Evolutionary conservation across 2,113 vertebrate species (phyloP).

Genomic region (Melanerpes formicivorus): DNA sequence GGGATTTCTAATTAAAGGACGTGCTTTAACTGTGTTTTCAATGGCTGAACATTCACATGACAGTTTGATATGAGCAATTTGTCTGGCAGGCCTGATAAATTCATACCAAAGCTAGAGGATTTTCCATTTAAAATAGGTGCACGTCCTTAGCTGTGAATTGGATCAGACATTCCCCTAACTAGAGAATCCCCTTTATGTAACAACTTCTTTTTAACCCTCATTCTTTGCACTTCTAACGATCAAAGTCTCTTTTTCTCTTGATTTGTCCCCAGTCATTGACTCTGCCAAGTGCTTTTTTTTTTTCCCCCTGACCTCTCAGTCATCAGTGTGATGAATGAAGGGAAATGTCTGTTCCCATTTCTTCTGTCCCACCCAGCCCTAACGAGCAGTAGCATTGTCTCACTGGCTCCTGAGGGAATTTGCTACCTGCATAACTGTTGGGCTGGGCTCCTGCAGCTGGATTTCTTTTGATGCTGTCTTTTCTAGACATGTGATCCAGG

Average conservation of each 20-base stretch:
- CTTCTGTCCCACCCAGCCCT: conserved; percentile 58
- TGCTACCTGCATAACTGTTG: conserved; percentile 23
- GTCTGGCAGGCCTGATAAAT: conserved; percentile 48
- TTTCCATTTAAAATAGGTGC: conserved; percentile 53
- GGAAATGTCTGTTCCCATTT: conserved; percentile 56
- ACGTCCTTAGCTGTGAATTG: conserved; percentile 4
- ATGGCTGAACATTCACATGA: conserved; percentile 49
- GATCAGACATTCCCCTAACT: conserved; percentile 30
- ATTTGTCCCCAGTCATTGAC: conserved; percentile 34
- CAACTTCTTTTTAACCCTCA: conserved; percentile 25
- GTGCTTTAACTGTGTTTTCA: conserved; percentile 53
- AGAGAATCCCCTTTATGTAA: conserved; percentile 48
- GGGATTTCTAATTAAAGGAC: conserved; percentile 49
- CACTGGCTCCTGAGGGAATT: conserved; percentile 29
- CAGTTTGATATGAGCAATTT: conserved; percentile 66
- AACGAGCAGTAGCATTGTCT: conserved; percentile 59
- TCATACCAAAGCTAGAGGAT: conserved; percentile 67
- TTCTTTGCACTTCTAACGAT: conserved; percentile 27
- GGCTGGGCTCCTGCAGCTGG: not conserved
- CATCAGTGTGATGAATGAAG: conserved; percentile 53
- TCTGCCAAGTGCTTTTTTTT: not conserved
- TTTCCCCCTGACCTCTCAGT: conserved; percentile 1
- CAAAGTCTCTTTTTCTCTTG: conserved; percentile 25
- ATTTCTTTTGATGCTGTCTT: conserved; percentile 16
- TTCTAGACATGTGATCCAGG: not conserved